Evolutionary conservation across 37 sponge, comb jelly and placozoan genomes (phyloP).

Genomic region (Aphrocallistes beatrix): DNA sequence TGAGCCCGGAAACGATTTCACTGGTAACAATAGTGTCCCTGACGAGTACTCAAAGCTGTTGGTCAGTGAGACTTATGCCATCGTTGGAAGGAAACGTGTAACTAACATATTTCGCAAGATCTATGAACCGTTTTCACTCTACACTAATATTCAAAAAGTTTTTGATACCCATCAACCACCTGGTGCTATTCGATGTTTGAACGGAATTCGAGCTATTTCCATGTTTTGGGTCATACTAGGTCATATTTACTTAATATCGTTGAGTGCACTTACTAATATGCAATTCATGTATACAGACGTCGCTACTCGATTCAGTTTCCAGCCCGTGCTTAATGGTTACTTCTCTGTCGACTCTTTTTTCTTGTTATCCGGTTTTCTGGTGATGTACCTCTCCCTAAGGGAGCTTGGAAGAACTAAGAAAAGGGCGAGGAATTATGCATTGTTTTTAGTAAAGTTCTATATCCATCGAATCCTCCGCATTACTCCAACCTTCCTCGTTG

Average conservation of each 20-base stretch:
- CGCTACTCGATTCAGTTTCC: slow-evolving; percentile 28
- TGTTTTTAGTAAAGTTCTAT: slow-evolving; percentile 16
- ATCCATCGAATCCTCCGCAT: slow-evolving; percentile 21
- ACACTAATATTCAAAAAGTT: slow-evolving; percentile 36
- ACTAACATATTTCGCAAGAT: neutral
- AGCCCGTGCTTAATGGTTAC: slow-evolving; percentile 41
- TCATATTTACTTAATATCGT: slow-evolving; percentile 31
- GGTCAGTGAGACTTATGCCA: neutral
- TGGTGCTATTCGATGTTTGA: slow-evolving; percentile 45
- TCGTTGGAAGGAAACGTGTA: neutral
- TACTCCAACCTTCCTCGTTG: slow-evolving; percentile 19
- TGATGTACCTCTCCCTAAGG: slow-evolving; percentile 39
- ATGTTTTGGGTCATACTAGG: slow-evolving; percentile 69
- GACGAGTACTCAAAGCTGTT: slow-evolving; percentile 4
- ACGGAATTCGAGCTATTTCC: slow-evolving; percentile 60
- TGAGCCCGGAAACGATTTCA: neutral
- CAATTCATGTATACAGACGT: neutral
- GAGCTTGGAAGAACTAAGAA: slow-evolving; percentile 36
- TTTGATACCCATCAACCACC: slow-evolving; percentile 43
- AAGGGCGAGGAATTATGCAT: neutral
- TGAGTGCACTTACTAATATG: neutral
- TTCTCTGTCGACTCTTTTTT: slow-evolving; percentile 58
- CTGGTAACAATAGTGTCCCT: neutral
- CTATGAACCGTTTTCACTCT: slow-evolving; percentile 32
- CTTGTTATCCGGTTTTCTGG: slow-evolving; percentile 56